Base-by-base conservation (phyloP, 2,888 invertebrate species). In the Coelinius sp. region DNA sequence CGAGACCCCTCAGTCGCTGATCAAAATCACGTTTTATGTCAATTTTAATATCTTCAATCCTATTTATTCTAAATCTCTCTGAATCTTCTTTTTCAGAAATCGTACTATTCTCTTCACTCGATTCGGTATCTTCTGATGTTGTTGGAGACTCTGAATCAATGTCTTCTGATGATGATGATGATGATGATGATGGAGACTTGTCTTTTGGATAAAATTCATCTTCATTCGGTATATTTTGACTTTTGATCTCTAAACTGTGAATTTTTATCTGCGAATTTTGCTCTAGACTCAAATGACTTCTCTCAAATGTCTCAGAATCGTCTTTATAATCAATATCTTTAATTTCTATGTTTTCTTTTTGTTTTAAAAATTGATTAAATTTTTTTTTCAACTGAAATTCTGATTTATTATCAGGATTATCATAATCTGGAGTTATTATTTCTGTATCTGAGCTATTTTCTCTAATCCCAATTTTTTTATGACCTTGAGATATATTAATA, bases 1-100 rank as follows among this genome's bases (percentile, higher is more conserved):
- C 93, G 62, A 92, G 86, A 71, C 90, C 89, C 74, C 89, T 89
- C 74, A 93, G 85, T 70, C 90, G 90, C 70, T 88, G 89, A 73
- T 90, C 89, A 0, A 92, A 88, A 71, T 85, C 84, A 1, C 85
- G 82, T 63, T 85, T 81, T 77, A 88, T 68, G 52, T 80, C 79
- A 66, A 74, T 70, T 8, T 76, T 79, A 8, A 81, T 66, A 31
- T 76, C 75, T 8, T 80, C 73, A 25, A 0, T 12, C 22, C 5
- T 59, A 53, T 12, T 66, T 7, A 17, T 46, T 49, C 2, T 0
- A 0, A 17, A 1, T 17, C 22, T 7, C 14, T 35, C 0, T 12
- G 14, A 25, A 49, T 17, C 7, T 46, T 59, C 25, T 63, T n/a
- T 5, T 14, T 56, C 53, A n/a, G 12, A 8, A 4, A 14, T 59